Percentiles rank a stretch among this genome's conserved stretches.
Conservation (phyloP, 2,888 invertebrate genomes). For the Polymixis lichenea region DNA sequence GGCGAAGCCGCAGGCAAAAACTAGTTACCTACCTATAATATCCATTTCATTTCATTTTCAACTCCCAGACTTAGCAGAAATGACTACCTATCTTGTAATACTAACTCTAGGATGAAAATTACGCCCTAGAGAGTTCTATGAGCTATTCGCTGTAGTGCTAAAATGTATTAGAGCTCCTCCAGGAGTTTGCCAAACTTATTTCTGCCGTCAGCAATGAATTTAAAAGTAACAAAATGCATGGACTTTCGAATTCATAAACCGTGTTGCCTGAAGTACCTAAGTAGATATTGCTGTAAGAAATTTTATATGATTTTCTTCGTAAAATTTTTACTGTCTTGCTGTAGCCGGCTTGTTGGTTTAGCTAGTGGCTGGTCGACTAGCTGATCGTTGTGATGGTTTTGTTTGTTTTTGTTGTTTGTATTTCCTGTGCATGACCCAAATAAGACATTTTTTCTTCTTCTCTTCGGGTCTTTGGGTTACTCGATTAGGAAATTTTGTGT, state of each 20-base stretch:
- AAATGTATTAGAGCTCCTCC: slow-evolving; percentile 10
- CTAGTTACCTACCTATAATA: background rate
- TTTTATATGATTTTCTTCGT: background rate
- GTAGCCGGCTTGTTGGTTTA: background rate
- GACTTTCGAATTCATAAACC: slow-evolving; percentile 16
- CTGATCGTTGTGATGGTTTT: background rate
- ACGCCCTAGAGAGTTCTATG: background rate
- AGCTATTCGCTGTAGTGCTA: slow-evolving; percentile 35
- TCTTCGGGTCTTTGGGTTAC: too few species aligned
- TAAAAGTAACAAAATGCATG: slow-evolving; percentile 12
- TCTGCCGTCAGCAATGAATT: slow-evolving; percentile 28
- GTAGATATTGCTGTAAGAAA: background rate
- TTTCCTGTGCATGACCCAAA: too few species aligned
- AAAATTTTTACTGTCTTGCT: background rate
- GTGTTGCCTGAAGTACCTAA: slow-evolving; percentile 4
- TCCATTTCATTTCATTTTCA: background rate
- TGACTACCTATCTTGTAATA: background rate
- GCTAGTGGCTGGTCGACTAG: background rate
- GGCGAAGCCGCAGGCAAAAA: too few species aligned
- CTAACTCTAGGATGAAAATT: slow-evolving; percentile 23
- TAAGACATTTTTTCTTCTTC: too few species aligned
- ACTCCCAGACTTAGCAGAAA: background rate
- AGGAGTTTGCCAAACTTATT: slow-evolving; percentile 24
- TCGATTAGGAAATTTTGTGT: too few species aligned
- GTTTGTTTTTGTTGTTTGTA: too few species aligned